phyloP scores from a whole-genome alignment of 2,113 vertebrate species.

The Eupsittula cactorum region DNA sequence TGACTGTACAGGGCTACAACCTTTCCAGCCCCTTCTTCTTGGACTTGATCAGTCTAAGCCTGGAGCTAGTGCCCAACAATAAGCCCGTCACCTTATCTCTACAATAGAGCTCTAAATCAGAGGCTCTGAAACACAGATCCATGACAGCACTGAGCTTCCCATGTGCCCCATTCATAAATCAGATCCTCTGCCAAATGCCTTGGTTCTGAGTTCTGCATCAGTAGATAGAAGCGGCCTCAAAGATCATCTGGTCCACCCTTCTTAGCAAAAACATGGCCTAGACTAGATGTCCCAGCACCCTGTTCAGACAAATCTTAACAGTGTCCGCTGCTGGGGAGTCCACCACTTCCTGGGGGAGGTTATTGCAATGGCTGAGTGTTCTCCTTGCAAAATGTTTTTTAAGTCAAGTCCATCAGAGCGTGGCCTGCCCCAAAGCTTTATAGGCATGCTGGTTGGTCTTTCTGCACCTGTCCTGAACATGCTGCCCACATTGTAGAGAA shows the following conservation, averaged over 20 bases:
- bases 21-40: not conserved
- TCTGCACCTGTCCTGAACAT: not conserved
- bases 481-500: not conserved
- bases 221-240: not conserved
- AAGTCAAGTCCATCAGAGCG: not conserved
- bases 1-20: not conserved
- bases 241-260: not conserved
- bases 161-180: not conserved
- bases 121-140: not conserved
- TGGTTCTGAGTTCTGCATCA: rapidly evolving
- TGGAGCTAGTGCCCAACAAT: not conserved
- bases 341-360: not conserved
- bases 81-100: not conserved
- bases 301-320: not conserved
- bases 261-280: not conserved
- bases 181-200: not conserved
- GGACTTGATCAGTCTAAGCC: not conserved
- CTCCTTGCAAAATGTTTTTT: not conserved
- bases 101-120: not conserved
- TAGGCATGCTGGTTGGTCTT: not conserved
- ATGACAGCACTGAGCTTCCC: not conserved
- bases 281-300: not conserved
- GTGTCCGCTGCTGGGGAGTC: not conserved
- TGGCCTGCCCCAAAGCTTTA: not conserved
- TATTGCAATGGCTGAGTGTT: not conserved